These are phyloP conservation scores for Synaphobranchus kaupii DNA, from an alignment of 2,797 vertebrate genomes.

Conservation along the genomic window DNA sequence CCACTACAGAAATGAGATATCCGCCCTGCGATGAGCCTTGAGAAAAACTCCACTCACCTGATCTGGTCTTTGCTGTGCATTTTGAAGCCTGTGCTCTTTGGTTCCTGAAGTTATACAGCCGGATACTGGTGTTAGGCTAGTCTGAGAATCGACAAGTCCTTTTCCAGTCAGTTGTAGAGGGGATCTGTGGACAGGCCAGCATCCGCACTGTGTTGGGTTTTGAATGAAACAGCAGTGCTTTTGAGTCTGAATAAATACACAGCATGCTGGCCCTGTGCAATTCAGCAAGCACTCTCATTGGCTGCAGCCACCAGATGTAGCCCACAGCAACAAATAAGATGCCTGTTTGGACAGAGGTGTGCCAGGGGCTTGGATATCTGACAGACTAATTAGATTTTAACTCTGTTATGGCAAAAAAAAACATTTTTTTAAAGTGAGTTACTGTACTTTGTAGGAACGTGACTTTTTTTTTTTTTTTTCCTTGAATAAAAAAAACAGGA, in stretches of 20 bases:
- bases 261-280: slow-evolving; percentile 30
- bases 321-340: slow-evolving; percentile 36
- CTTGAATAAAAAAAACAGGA: not conserved
- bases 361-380: slow-evolving; percentile 16
- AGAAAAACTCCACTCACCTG: slow-evolving; percentile 45
- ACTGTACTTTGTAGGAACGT: slow-evolving; percentile 11
- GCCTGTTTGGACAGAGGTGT: slow-evolving; percentile 28
- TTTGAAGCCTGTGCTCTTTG: slow-evolving; percentile 21
- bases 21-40: not conserved
- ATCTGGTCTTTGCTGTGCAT: slow-evolving; percentile 61
- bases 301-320: slow-evolving; percentile 41
- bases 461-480: not conserved
- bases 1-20: not conserved
- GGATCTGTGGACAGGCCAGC: not conserved
- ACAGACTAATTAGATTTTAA: slow-evolving; percentile 24
- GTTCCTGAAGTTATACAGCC: not conserved
- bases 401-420: slow-evolving; percentile 26
- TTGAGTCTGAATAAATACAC: slow-evolving; percentile 44
- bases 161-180: not conserved
- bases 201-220: slow-evolving; percentile 10
- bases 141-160: not conserved
- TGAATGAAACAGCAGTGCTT: slow-evolving; percentile 40
- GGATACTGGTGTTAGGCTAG: not conserved
- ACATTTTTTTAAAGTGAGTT: no score
- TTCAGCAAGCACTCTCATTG: slow-evolving; percentile 49